phyloP scores from a whole-genome alignment of 23 tunicate genomes.

The Ascidia mentula region DNA sequence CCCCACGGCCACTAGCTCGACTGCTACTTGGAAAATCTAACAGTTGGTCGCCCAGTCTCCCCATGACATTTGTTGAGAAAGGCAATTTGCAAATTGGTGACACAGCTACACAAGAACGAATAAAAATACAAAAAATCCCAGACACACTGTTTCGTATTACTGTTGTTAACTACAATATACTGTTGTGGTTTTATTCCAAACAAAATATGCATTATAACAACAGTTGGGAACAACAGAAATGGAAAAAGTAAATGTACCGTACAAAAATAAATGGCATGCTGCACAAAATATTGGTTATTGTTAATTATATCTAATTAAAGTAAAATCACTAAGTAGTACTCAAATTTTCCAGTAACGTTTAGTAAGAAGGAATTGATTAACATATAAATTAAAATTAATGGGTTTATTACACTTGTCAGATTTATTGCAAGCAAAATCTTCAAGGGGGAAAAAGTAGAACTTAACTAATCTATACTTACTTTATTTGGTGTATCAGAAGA shows the following conservation, averaged over 20 bases:
- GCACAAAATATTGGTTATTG: too few species aligned
- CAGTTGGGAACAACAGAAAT: background rate
- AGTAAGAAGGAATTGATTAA: too few species aligned
- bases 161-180: too few species aligned
- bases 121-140: conserved; percentile 11
- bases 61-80: conserved; percentile 16
- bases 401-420: background rate
- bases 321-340: too few species aligned
- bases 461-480: background rate
- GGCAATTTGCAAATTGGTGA: background rate
- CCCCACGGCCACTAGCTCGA: conserved; percentile 30
- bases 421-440: background rate
- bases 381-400: too few species aligned
- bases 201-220: too few species aligned
- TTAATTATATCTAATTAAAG: too few species aligned
- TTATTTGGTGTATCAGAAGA: background rate
- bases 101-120: conserved; percentile 23
- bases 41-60: conserved; percentile 57
- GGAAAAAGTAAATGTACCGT: too few species aligned
- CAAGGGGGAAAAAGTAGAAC: background rate
- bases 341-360: too few species aligned
- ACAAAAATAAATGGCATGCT: too few species aligned
- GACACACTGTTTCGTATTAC: too few species aligned
- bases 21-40: conserved; percentile 39
- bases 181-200: too few species aligned